Conservation (phyloP, 2,888 invertebrate species). For the Caenorhabditis macrosperma region DNA sequence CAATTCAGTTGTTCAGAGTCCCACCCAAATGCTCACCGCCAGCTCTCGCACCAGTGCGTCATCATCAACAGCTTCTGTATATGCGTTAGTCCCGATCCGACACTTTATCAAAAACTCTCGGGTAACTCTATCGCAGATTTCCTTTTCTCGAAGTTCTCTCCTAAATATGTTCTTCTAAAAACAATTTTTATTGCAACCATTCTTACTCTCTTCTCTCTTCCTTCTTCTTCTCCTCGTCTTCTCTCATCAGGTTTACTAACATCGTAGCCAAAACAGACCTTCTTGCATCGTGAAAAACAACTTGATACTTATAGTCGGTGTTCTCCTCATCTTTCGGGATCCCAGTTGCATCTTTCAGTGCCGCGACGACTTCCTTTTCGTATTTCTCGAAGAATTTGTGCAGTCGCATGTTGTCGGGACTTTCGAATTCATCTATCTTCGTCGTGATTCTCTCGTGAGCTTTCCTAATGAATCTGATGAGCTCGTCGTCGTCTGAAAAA, state of each 20-base stretch:
- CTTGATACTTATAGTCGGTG: background rate
- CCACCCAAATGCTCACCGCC: too few species aligned
- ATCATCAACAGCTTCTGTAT: too few species aligned
- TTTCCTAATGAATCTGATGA: background rate
- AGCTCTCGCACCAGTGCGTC: too few species aligned
- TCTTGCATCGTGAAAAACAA: background rate
- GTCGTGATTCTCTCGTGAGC: background rate
- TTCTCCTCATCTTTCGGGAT: background rate
- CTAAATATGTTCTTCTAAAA: too few species aligned
- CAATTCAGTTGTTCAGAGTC: too few species aligned
- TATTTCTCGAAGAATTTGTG: background rate
- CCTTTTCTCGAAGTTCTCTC: too few species aligned
- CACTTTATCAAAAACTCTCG: too few species aligned
- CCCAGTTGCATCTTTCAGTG: background rate
- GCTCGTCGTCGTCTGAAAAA: background rate
- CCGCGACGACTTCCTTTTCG: background rate
- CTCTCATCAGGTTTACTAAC: too few species aligned
- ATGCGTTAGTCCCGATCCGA: too few species aligned
- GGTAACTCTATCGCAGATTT: too few species aligned
- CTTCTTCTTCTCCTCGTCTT: background rate
- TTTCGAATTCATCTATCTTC: background rate
- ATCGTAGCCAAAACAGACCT: background rate
- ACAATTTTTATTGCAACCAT: too few species aligned
- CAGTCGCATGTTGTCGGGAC: background rate
- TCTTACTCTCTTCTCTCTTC: too few species aligned